Evolutionary conservation across 1,140 invertebrate genomes (phyloP), one percentile per base, ranked within the genome.

Genomic region (Drosophila burlai): DNA sequence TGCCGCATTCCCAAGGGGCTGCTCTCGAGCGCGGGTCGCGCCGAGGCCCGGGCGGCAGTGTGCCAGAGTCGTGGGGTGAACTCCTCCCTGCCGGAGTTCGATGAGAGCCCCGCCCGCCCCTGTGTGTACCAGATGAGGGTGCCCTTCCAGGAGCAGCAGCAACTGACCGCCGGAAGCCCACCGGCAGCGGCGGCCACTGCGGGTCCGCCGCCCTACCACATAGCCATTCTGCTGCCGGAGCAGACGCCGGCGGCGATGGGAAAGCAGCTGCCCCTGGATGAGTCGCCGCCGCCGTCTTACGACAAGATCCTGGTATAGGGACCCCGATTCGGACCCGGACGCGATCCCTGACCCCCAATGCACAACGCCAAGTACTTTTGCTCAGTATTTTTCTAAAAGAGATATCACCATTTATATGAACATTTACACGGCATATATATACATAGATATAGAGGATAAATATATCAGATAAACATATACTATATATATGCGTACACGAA

Each of bases 231-330:
- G 24, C 93, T 95, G 79, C 95, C 95, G 42, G 94, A 94, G n/a
- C 85, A 90, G 45, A 85, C 86, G 15, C 58, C 72, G 42, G 67
- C 81, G 45, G 60, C 61, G 18, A 26, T 90, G 79, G 83, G 80
- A 16, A 91, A 93, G 21, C 79, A 93, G 42, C 91, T 93, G 36
- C 79, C 74, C 31, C n/a, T 89, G 69, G 92, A 93, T 71, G 94
- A 95, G 79, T 93, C 94, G 29, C 94, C 95, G 45, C 95, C 95
- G 43, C 95, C 95, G 50, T 94, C 94, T 71, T 95, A 95, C 69
- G 94, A 95, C 72, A 95, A 95, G 77, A 94, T 94, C 65, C 92
- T 95, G 69, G 91, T 93, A 36, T 93, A 93, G 91, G 46, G 38
- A 26, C 8, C n/a, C 21, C n/a, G 75, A 82, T 52, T 60, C 31